These are phyloP conservation scores for Harpalus rufipes DNA, from an alignment of 2,888 invertebrate species.

Conservation along the genomic window DNA sequence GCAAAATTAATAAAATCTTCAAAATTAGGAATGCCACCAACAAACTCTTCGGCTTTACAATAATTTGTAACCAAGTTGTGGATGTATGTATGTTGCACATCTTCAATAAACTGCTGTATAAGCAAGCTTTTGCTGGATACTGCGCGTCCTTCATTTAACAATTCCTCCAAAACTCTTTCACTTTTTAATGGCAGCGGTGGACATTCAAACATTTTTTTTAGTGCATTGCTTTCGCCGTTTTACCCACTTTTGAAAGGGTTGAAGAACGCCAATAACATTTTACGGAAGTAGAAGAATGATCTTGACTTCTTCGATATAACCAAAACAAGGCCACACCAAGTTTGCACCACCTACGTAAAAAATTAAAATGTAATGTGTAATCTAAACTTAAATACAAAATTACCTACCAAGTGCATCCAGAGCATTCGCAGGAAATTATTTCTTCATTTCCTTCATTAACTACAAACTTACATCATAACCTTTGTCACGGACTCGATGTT, in stretches of 20 bases:
- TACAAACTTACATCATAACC: too few relatives aligned
- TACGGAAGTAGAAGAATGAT: slow-evolving; percentile 67
- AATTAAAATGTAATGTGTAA: too few relatives aligned
- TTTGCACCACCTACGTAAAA: too few relatives aligned
- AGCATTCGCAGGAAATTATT: too few relatives aligned
- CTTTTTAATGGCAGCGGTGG: background rate
- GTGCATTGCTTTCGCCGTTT: slow-evolving; percentile 53
- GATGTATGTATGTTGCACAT: background rate
- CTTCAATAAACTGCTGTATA: background rate
- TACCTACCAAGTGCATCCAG: too few relatives aligned
- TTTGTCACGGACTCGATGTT: too few relatives aligned
- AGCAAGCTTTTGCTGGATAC: background rate
- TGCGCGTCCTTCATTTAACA: background rate
- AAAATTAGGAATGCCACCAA: background rate
- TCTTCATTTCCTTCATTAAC: too few relatives aligned
- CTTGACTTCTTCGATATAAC: too few relatives aligned
- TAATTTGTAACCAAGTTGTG: background rate
- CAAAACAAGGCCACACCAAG: too few relatives aligned
- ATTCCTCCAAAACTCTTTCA: background rate
- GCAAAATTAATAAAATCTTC: too few relatives aligned
- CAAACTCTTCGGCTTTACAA: background rate
- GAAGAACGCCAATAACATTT: slow-evolving; percentile 68
- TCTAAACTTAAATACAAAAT: too few relatives aligned
- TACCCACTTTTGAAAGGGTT: slow-evolving; percentile 67
- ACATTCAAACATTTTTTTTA: background rate